phyloP scores from a whole-genome alignment of 2,888 invertebrate species.

The Blastobasis adustella region DNA sequence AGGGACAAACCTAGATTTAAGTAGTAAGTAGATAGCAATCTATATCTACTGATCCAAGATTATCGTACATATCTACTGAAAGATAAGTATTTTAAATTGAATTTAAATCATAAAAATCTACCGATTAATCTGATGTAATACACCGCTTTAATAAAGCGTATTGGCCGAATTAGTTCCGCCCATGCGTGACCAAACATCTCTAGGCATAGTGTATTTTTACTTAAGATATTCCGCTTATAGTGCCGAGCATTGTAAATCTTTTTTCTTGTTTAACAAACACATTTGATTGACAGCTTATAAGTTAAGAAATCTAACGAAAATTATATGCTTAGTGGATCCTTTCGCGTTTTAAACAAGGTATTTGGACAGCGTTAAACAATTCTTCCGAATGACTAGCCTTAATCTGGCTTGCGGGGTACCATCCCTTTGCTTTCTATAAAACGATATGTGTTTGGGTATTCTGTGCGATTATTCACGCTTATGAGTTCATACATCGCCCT shows the following conservation, averaged over 20 bases:
- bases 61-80: no score
- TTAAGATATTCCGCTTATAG: no score
- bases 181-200: no score
- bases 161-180: no score
- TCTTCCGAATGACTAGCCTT: conserved; percentile 65
- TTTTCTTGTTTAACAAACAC: conserved; percentile 20
- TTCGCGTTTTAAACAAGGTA: conserved; percentile 53
- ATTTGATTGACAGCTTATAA: conserved; percentile 62
- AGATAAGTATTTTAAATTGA: no score
- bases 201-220: no score
- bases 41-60: no score
- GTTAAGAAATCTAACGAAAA: conserved; percentile 48
- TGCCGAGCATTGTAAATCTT: neutral
- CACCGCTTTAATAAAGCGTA: no score
- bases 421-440: conserved; percentile 39
- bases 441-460: conserved; percentile 56
- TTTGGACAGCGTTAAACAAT: conserved; percentile 73
- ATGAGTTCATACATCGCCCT: conserved; percentile 30
- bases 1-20: no score
- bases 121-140: no score
- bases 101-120: no score
- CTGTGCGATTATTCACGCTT: conserved; percentile 62
- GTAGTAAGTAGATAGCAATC: no score
- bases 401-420: conserved; percentile 53
- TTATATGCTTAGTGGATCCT: conserved; percentile 70